phyloP scores from a whole-genome alignment of 2,888 invertebrate genomes.

The Pterostichus madidus region DNA sequence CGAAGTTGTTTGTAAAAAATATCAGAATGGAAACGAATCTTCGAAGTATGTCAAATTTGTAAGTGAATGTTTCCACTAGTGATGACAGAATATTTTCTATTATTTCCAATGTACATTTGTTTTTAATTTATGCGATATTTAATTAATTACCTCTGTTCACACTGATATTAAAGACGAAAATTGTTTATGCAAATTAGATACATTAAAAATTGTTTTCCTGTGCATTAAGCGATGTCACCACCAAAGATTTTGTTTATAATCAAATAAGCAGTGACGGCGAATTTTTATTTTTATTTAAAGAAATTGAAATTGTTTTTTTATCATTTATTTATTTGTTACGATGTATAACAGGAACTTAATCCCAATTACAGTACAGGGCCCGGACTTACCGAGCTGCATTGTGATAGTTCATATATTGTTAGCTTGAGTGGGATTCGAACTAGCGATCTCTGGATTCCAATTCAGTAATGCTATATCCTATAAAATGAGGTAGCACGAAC shows the following conservation, averaged over 20 bases:
- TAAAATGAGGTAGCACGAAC: too few relatives aligned
- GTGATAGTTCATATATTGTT: too few relatives aligned
- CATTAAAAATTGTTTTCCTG: slow-evolving; percentile 25
- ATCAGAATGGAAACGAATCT: slow-evolving; percentile 9
- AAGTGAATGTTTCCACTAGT: slow-evolving; percentile 41
- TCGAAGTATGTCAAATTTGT: slow-evolving; percentile 36
- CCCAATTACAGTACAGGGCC: too few relatives aligned
- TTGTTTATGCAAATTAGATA: slow-evolving; percentile 47
- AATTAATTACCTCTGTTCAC: slow-evolving; percentile 47
- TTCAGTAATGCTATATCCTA: too few relatives aligned
- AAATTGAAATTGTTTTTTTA: not conserved
- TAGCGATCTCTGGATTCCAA: too few relatives aligned
- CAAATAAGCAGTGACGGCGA: not conserved
- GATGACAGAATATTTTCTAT: slow-evolving; percentile 19
- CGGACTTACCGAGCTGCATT: too few relatives aligned
- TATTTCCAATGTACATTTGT: slow-evolving; percentile 12
- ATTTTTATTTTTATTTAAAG: not conserved
- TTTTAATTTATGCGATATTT: slow-evolving; percentile 47
- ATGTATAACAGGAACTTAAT: too few relatives aligned
- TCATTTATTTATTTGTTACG: too few relatives aligned
- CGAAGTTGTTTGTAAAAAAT: slow-evolving; percentile 21
- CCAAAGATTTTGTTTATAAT: not conserved
- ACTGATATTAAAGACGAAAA: slow-evolving; percentile 33
- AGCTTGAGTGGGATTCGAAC: too few relatives aligned
- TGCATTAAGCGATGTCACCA: slow-evolving; percentile 3